Evolutionary conservation across 2,888 invertebrate species (phyloP).

Genomic region (Bellardia bayeri): DNA sequence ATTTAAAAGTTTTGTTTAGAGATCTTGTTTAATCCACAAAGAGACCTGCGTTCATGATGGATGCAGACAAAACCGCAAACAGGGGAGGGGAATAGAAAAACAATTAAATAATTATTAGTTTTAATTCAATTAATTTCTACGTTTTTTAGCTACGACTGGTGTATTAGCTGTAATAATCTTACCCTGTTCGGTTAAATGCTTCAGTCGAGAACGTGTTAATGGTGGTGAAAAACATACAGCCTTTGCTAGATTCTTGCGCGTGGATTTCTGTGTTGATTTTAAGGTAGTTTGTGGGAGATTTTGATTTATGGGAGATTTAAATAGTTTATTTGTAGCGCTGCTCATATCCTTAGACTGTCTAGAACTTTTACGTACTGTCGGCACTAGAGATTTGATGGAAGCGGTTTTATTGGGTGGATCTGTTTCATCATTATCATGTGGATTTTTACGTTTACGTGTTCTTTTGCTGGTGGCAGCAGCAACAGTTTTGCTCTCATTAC

Average conservation of each 20-base stretch:
- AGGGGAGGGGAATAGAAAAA: neutral
- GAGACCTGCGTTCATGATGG: neutral
- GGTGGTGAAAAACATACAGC: slow-evolving; percentile 74
- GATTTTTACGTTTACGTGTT: slow-evolving; percentile 65
- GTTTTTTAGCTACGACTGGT: slow-evolving; percentile 49
- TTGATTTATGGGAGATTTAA: slow-evolving; percentile 14
- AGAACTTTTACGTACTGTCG: slow-evolving; percentile 70
- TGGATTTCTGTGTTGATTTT: slow-evolving; percentile 16
- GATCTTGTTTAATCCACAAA: slow-evolving; percentile 44
- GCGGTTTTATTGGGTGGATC: slow-evolving; percentile 16
- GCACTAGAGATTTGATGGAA: slow-evolving; percentile 12
- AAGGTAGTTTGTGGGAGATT: neutral
- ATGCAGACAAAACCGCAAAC: neutral
- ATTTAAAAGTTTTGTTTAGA: slow-evolving; percentile 17
- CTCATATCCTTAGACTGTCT: slow-evolving; percentile 71
- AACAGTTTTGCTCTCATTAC: neutral
- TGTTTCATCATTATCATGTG: neutral
- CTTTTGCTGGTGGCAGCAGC: neutral
- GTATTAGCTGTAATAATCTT: slow-evolving; percentile 17
- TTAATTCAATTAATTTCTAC: slow-evolving; percentile 55
- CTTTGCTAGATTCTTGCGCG: slow-evolving; percentile 12
- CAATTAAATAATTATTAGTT: neutral
- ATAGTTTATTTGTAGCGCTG: slow-evolving; percentile 43
- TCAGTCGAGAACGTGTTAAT: slow-evolving; percentile 76
- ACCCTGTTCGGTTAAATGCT: slow-evolving; percentile 68